Evolutionary conservation across 2,888 invertebrate species (phyloP).

Genomic region (Synanthedon formicaeformis): DNA sequence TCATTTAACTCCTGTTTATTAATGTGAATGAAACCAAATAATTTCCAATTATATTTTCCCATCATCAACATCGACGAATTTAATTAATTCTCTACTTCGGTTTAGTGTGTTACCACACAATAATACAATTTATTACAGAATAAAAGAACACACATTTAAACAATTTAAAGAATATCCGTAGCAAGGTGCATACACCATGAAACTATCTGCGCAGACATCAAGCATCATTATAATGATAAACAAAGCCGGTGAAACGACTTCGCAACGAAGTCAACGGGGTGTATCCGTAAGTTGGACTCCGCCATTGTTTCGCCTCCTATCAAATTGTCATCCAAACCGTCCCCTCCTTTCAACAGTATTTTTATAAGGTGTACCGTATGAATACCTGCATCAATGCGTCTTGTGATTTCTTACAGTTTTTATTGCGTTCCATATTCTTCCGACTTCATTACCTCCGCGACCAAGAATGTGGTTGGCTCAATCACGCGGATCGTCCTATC

Average conservation of each 20-base stretch:
- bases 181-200: constrained; percentile 39
- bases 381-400: constrained; percentile 22
- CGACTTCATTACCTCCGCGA: neutral
- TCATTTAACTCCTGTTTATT: no score
- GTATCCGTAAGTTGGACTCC: constrained; percentile 49
- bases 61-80: no score
- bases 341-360: constrained; percentile 36
- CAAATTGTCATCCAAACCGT: constrained; percentile 50
- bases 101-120: no score
- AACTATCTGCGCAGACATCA: constrained; percentile 41
- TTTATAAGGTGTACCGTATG: constrained; percentile 49
- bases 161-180: constrained; percentile 27
- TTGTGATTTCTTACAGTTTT: constrained; percentile 15
- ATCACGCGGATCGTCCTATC: constrained; percentile 3
- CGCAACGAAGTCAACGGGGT: constrained; percentile 56
- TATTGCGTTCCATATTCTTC: neutral
- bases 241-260: constrained; percentile 55
- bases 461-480: constrained; percentile 11
- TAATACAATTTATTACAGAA: neutral
- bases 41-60: no score
- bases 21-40: no score
- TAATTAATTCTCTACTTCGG: no score
- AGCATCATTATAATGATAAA: constrained; percentile 47
- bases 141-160: constrained; percentile 4
- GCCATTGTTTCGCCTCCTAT: constrained; percentile 47